phyloP scores from a whole-genome alignment of 2,888 invertebrate species.

The Portevinia maculata region DNA sequence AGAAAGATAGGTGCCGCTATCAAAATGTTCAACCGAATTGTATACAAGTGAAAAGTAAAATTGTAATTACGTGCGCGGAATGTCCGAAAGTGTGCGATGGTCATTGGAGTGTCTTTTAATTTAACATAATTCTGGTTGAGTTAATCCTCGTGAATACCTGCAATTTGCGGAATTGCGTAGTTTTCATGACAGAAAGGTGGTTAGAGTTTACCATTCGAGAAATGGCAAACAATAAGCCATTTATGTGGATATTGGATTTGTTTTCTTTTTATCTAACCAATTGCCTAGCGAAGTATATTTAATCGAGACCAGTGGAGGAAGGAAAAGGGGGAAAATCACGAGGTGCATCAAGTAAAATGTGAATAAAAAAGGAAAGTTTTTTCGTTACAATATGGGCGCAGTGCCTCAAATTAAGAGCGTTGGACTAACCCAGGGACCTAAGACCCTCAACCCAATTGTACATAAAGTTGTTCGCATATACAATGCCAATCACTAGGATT shows the following conservation, averaged over 20 bases:
- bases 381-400: neutral
- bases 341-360: neutral
- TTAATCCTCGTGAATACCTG: constrained; percentile 23
- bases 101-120: constrained; percentile 2
- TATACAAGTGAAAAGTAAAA: constrained; percentile 48
- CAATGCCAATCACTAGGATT: too few species aligned
- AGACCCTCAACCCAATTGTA: too few species aligned
- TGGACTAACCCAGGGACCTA: too few species aligned
- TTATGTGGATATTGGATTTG: constrained; percentile 35
- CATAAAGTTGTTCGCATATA: too few species aligned
- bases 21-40: constrained; percentile 17
- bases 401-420: too few species aligned
- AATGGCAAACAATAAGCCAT: constrained; percentile 28
- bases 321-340: constrained; percentile 3
- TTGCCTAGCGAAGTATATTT: constrained; percentile 28
- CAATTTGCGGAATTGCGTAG: constrained; percentile 43
- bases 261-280: constrained; percentile 7
- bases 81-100: constrained; percentile 16
- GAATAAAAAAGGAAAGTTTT: constrained; percentile 53
- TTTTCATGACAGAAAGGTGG: constrained; percentile 26
- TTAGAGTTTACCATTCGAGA: constrained; percentile 6
- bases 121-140: constrained; percentile 33
- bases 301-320: constrained; percentile 29
- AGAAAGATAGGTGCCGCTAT: constrained; percentile 31
- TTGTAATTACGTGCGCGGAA: constrained; percentile 48